Base-by-base conservation (phyloP, 2,113 vertebrate species). In the Thunnus thynnus region DNA sequence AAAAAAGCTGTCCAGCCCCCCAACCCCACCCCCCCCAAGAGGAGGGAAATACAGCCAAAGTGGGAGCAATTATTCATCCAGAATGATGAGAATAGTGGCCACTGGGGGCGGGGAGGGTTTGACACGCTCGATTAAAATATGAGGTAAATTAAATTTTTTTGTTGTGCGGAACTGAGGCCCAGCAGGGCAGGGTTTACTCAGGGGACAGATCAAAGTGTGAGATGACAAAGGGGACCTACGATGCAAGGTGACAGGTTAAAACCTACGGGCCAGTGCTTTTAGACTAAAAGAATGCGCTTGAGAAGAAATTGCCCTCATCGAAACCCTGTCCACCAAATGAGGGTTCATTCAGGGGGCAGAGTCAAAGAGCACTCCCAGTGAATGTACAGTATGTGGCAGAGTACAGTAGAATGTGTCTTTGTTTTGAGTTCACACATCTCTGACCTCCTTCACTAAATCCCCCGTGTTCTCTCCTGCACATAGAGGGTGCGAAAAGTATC, bases 401-500 rank as follows among this genome's bases (percentile, higher is more conserved):
- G 61, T 73, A 78, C 85, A 90, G 76, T 80, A 88, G 85, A 89
- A 86, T 56, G 86, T 66, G 72, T 79, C 88, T 93, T 88, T 90
- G 90, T 94, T 91, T 90, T 65, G 58, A 84, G 88, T 90, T 91
- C 90, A 88, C 88, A 88, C 89, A 56, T 90, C 78, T 73, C 67
- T 88, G 83, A 89, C 82, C 90, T 90, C 77, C 70, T 86, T 86
- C 80, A 48, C 73, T 46, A 82, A 86, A 87, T 86, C 87, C 83
- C 88, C 69, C 0, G 32, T 27, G 80, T 67, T 51, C 73, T 60
- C 73, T 51, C 32, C 78, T 76, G 56, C 56, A 69, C 76, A 66
- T 65, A 10, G 56, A 74, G 84, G 80, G 87, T 88, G 92, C 61
- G 85, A 91, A 89, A 90, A 90, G 78, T 83, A 72, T 61, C 64